Conservation (phyloP, 2,888 invertebrate genomes). For the Phorcus lineatus region DNA sequence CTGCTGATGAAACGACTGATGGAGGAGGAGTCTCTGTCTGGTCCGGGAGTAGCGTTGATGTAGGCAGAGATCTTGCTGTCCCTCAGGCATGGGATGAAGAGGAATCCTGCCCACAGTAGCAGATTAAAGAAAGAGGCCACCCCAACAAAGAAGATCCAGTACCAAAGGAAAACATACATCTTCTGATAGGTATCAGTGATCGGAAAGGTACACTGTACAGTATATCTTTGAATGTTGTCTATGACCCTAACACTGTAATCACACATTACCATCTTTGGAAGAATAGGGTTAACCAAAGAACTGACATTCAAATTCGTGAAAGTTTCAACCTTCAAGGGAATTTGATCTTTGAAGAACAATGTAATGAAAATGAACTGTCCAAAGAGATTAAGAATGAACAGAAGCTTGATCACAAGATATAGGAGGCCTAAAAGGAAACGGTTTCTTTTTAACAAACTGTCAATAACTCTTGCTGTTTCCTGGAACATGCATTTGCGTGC, state of each 20-base stretch:
- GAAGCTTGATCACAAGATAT: neutral
- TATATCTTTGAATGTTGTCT: neutral
- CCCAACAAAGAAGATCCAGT: neutral
- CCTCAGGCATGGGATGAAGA: neutral
- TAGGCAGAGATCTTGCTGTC: neutral
- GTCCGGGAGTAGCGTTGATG: neutral
- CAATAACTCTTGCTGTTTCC: neutral
- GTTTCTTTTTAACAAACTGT: neutral
- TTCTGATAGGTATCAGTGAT: neutral
- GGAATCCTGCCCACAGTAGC: neutral
- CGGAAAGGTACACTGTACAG: neutral
- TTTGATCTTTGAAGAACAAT: neutral
- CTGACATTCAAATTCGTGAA: neutral
- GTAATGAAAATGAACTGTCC: neutral
- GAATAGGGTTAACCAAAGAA: neutral
- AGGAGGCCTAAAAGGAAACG: neutral
- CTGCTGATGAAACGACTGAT: neutral
- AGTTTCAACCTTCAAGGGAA: neutral
- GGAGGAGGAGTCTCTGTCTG: neutral
- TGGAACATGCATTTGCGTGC: neutral
- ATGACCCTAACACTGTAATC: neutral
- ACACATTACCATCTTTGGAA: neutral
- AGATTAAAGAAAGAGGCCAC: neutral
- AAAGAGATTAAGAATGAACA: neutral
- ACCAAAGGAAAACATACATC: slow-evolving; percentile 6